Evolutionary conservation across 2,888 invertebrate species (phyloP).

Genomic region (Hylaea fasciaria): DNA sequence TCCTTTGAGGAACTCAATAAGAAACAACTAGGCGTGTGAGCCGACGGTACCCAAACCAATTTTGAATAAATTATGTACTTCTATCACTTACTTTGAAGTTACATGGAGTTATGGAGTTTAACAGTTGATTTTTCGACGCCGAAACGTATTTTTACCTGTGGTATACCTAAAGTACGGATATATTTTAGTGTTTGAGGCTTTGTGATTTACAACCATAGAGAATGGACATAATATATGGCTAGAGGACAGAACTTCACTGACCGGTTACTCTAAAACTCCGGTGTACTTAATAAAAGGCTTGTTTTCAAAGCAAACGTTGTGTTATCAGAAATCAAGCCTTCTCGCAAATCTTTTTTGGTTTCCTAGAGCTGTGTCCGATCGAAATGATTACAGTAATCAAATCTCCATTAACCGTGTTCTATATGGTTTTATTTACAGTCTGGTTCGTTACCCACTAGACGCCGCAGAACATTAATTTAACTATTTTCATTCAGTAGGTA

Average conservation of each 20-base stretch:
- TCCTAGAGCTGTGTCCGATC: conserved; percentile 3
- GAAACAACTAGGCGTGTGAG: conserved; percentile 29
- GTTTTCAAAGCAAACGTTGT: not conserved
- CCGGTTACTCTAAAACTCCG: not conserved
- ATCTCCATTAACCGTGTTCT: conserved; percentile 24
- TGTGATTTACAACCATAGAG: too few relatives aligned
- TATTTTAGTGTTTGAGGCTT: too few relatives aligned
- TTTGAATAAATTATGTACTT: conserved; percentile 20
- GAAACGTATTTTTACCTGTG: too few relatives aligned
- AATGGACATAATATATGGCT: not conserved
- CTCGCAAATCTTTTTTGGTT: not conserved
- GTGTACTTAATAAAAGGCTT: not conserved
- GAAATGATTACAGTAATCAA: conserved; percentile 27
- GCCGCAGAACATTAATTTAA: conserved; percentile 10
- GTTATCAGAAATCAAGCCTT: not conserved
- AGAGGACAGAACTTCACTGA: not conserved
- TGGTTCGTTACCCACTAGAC: conserved; percentile 13
- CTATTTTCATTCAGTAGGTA: conserved; percentile 21
- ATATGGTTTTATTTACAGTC: conserved; percentile 25
- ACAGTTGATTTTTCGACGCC: too few relatives aligned
- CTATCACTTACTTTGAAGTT: conserved; percentile 9
- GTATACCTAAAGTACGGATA: too few relatives aligned
- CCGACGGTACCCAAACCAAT: conserved; percentile 18
- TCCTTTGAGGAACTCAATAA: conserved; percentile 31
- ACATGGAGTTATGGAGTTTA: not conserved